Evolutionary conservation across 2,113 vertebrate genomes (phyloP), one percentile per base, ranked within the genome.

Genomic region (Dipodomys ordii): DNA sequence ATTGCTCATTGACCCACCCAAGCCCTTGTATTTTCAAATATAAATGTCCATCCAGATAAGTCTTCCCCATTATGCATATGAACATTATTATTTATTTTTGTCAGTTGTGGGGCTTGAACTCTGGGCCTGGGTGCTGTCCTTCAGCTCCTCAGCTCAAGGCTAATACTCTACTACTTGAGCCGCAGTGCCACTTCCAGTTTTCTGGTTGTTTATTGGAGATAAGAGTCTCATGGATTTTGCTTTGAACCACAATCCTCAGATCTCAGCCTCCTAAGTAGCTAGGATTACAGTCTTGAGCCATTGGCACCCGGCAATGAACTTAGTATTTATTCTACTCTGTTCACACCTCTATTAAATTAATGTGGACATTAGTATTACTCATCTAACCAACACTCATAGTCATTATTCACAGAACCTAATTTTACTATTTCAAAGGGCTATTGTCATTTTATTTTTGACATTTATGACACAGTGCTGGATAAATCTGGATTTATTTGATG

Each of bases 401-500:
- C 57, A 53, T 57, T 30, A 32, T 60, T 76, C 20, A 57, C 22
- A 67, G 92, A 93, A 91, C 53, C 77, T 11, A 79, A 76, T 27
- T 86, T 88, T 62, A 83, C 32, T 39, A 57, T 65, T 84, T 77
- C 72, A 81, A 72, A 90, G 57, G 44, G 18, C 49, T 49, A 6
- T 27, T 2, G 2, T 80, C 65, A 62, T 35, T 94, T 91, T 87
- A 74, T 49, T 93, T 88, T 90, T 83, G 72, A 93, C 35, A 72
- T 91, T 79, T 49, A 49, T n/a, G 77, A 80, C n/a, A 83, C 16
- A 62, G 28, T 57, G 25, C 49, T 89, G 84, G 80, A 32, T 87
- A 80, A 84, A 92, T 89, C 65, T 84, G 77, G 77, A 77, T 77
- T 87, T 93, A 72, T 80, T 46, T 71, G 67, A 77, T 72, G 53